Evolutionary conservation across 2,888 invertebrate species (phyloP), one percentile per base, ranked within the genome.

Genomic region (Gryllus longicercus): DNA sequence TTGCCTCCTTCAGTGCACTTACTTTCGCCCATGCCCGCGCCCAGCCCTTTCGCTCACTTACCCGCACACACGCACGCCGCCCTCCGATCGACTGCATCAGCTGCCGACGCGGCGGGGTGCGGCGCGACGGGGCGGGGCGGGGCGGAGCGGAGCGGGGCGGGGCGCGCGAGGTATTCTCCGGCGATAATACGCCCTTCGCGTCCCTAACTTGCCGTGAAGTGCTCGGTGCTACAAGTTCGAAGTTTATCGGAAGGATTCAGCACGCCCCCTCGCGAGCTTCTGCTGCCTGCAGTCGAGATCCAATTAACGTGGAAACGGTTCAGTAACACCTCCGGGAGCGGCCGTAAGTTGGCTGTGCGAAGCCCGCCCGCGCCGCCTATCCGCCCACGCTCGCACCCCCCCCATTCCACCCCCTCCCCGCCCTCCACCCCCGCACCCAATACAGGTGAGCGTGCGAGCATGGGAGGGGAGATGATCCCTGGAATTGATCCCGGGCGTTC

Each of bases 201-300:
- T 63, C n/a, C 38, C 63, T 63, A 63, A 63, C 63, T 63, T 63
- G 63, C 63, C 16, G 14, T 14, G 63, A 63, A 63, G 63, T 63
- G 63, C n/a, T 63, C 63, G 63, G 63, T n/a, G 63, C 12, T 63
- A 63, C 63, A 63, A 63, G 63, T 63, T 63, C 63, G 16, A 63
- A 63, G 63, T 63, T 63, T 63, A 63, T 63, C 63, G 63, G 63
- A 63, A 63, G 63, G 63, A 63, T 63, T 63, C 63, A 63, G 63
- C 63, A 63, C 38, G 38, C 38, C 38, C 25, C 38, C 38, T 38
- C 38, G 63, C 63, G 63, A 63, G 63, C 63, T 63, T 63, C 63
- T 63, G n/a, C 63, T 18, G 63, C 63, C n/a, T 14, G 63, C 63
- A 63, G 63, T 63, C 63, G 63, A 63, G 63, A 63, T 63, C 63